Evolutionary conservation across 2,888 invertebrate genomes (phyloP).

Genomic region (Deilephila porcellus): DNA sequence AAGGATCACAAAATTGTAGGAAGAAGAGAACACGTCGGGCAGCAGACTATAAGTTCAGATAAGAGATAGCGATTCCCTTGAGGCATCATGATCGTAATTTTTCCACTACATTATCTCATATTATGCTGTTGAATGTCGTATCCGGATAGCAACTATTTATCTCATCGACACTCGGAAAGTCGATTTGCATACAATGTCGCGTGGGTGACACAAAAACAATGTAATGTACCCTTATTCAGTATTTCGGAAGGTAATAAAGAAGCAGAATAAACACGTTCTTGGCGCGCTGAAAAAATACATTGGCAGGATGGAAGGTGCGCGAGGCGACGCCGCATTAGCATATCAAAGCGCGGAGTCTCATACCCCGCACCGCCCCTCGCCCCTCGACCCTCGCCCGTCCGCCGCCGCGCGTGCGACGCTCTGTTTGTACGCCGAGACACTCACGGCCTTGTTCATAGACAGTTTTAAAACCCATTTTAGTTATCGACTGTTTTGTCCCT

Average conservation of each 20-base stretch:
- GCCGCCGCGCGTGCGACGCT: background rate
- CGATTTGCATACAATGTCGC: conserved; percentile 26
- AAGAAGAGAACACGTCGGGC: too few relatives aligned
- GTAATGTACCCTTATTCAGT: conserved; percentile 23
- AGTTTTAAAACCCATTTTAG: too few relatives aligned
- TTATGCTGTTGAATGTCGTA: background rate
- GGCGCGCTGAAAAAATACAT: conserved; percentile 27
- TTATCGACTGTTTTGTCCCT: too few relatives aligned
- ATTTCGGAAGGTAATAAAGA: conserved; percentile 29
- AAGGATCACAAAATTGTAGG: too few relatives aligned
- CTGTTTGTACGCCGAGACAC: background rate
- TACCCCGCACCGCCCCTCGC: background rate
- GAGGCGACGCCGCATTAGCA: conserved; percentile 27
- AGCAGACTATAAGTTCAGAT: too few relatives aligned
- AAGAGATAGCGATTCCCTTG: too few relatives aligned
- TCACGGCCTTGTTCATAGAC: background rate
- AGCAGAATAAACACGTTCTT: conserved; percentile 30
- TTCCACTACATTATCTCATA: too few relatives aligned
- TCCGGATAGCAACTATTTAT: background rate
- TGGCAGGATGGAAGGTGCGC: conserved; percentile 19
- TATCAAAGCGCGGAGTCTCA: conserved; percentile 29
- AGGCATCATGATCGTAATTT: too few relatives aligned
- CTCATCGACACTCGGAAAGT: background rate
- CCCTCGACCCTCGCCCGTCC: background rate
- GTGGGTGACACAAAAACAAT: conserved; percentile 17